phyloP scores from a whole-genome alignment of 2,888 invertebrate genomes.

The Drosophila siamana region DNA sequence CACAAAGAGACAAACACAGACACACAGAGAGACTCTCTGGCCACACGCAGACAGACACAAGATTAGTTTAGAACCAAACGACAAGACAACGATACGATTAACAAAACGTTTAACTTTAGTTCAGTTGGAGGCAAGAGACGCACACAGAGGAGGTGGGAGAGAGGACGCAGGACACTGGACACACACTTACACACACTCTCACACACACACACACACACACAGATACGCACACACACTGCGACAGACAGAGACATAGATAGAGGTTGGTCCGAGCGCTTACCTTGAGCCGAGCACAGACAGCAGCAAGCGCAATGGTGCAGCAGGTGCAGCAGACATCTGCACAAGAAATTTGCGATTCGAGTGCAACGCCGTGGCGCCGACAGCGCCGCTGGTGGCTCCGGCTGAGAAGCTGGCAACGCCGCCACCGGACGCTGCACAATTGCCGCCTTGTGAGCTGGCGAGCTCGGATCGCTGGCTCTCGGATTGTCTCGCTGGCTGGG shows the following conservation, averaged over 20 bases:
- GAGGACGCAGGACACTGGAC: not conserved
- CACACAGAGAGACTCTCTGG: not conserved
- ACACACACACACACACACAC: not conserved
- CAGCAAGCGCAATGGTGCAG: slow-evolving; percentile 40
- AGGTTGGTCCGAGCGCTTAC: slow-evolving; percentile 51
- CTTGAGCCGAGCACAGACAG: slow-evolving; percentile 56
- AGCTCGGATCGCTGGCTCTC: not conserved
- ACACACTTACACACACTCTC: not conserved
- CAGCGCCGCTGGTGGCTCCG: not conserved
- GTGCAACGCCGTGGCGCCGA: slow-evolving; percentile 4
- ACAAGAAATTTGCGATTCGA: slow-evolving; percentile 30
- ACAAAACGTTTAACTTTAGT: not conserved
- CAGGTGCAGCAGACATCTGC: slow-evolving; percentile 34
- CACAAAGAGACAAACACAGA: not conserved
- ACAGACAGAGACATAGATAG: too few relatives aligned
- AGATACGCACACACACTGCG: not conserved
- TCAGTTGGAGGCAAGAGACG: too few relatives aligned
- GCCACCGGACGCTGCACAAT: not conserved
- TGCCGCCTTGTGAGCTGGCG: not conserved
- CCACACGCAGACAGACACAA: slow-evolving; percentile 5
- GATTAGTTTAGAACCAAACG: slow-evolving; percentile 17
- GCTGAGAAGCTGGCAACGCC: not conserved
- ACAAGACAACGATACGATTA: slow-evolving; percentile 20
- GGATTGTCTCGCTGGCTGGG: slow-evolving; percentile 8
- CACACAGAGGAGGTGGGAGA: not conserved